A percentile compares a stretch with the other conserved stretches of the same genome.
Evolutionary conservation across 2,888 invertebrate species (phyloP).

Genomic region (Tubulanus polymorphus): DNA sequence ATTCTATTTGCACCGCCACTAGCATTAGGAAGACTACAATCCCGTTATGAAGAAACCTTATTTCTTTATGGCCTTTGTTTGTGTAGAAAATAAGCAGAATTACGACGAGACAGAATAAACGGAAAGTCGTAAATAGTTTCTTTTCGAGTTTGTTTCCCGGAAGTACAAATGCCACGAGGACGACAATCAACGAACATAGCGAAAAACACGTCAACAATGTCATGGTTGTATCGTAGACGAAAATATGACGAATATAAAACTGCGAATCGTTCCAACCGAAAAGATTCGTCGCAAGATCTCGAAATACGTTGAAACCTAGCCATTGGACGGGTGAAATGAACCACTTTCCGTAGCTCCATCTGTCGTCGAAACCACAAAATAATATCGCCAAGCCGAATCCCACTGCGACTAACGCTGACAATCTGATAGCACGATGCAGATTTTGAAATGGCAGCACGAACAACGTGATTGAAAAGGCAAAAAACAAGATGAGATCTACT

Average conservation of each 20-base stretch:
- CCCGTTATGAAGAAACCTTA: conserved; percentile 32
- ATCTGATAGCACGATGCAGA: background rate
- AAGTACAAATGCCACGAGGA: conserved; percentile 3
- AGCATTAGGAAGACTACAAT: conserved; percentile 28
- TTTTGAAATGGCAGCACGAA: background rate
- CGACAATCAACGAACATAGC: conserved; percentile 2
- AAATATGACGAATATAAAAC: conserved; percentile 16
- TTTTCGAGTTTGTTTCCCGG: background rate
- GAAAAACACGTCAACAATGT: conserved; percentile 1
- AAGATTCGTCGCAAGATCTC: conserved; percentile 19
- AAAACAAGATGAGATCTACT: conserved; percentile 25
- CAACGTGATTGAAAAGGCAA: conserved; percentile 11
- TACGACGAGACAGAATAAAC: conserved; percentile 10
- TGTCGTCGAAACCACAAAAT: conserved; percentile 31
- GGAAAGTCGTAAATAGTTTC: background rate
- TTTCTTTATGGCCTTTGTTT: conserved; percentile 33
- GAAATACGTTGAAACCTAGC: conserved; percentile 34
- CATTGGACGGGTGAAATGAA: conserved; percentile 36
- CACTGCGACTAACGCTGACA: conserved; percentile 1
- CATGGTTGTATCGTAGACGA: conserved; percentile 13
- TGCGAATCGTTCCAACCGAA: conserved; percentile 22
- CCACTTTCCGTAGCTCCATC: conserved; percentile 25
- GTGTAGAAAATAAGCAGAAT: conserved; percentile 26
- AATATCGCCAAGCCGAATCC: conserved; percentile 23
- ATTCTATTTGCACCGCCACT: conserved; percentile 15